Conservation (phyloP, 1,140 invertebrate species). For the Drosophila trapezifrons region DNA sequence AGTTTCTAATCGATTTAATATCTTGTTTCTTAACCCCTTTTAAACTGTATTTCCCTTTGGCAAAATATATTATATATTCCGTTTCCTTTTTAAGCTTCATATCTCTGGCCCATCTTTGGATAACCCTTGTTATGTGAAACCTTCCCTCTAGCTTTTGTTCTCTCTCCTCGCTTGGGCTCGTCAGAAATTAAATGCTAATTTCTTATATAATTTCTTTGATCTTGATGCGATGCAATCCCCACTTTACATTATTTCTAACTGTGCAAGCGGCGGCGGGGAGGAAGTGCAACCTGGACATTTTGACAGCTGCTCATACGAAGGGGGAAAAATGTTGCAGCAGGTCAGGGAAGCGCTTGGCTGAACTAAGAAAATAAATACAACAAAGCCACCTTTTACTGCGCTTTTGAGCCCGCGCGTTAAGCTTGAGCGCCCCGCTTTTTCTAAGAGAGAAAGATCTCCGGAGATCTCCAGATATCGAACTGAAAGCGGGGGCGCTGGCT, state of each 20-base stretch:
- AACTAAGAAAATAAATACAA: neutral
- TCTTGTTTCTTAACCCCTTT: neutral
- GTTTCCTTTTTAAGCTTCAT: neutral
- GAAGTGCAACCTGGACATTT: conserved; percentile 47
- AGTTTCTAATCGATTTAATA: neutral
- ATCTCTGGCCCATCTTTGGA: conserved; percentile 11
- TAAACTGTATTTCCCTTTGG: neutral
- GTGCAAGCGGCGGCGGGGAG: conserved; percentile 3
- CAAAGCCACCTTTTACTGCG: conserved; percentile 14
- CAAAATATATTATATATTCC: neutral
- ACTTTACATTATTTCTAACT: conserved; percentile 27
- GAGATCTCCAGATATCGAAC: conserved; percentile 29
- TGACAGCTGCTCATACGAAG: conserved; percentile 42
- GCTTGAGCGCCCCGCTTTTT: conserved; percentile 33
- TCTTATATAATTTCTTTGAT: conserved; percentile 39
- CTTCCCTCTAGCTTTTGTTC: conserved; percentile 8
- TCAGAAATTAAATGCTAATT: conserved; percentile 42
- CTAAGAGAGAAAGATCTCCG: conserved; percentile 28
- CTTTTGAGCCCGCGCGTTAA: conserved; percentile 27
- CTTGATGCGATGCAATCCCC: conserved; percentile 32
- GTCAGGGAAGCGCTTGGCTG: conserved; percentile 46
- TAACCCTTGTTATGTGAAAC: conserved; percentile 13
- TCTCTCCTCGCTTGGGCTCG: neutral
- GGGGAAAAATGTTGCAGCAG: conserved; percentile 24
- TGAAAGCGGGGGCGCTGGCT: conserved; percentile 25